Evolutionary conservation across 2,113 vertebrate genomes (phyloP).

Genomic region (Centropus unirufus): DNA sequence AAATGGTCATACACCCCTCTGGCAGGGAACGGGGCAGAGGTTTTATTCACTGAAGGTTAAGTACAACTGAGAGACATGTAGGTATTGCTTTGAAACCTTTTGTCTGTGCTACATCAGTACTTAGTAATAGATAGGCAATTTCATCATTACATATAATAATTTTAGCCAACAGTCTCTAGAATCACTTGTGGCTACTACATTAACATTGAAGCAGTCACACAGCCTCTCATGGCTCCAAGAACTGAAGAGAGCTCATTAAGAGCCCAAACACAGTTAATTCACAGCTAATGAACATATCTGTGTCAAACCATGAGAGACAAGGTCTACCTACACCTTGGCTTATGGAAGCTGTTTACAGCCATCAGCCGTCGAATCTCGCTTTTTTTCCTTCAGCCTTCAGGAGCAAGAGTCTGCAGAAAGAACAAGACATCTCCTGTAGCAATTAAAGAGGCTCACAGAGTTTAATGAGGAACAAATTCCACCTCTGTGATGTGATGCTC

Average conservation of each 20-base stretch:
- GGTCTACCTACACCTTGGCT: background rate
- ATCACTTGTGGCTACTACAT: background rate
- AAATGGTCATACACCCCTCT: background rate
- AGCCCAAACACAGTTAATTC: background rate
- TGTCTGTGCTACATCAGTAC: background rate
- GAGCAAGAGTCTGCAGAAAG: background rate
- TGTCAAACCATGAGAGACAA: background rate
- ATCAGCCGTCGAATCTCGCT: background rate
- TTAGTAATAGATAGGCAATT: background rate
- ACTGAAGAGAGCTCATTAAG: background rate
- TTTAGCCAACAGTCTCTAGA: background rate
- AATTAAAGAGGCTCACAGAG: background rate
- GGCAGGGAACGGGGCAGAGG: background rate
- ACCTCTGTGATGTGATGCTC: background rate
- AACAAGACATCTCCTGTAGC: background rate
- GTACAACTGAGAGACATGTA: background rate
- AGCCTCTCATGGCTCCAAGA: background rate
- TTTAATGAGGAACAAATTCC: background rate
- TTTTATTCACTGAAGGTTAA: background rate
- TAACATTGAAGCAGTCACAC: rapidly evolving
- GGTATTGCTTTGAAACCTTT: background rate
- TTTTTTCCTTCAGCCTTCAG: background rate
- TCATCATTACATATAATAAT: background rate
- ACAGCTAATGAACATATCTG: background rate
- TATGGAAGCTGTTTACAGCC: background rate